Percentiles rank a stretch among this genome's conserved stretches.
phyloP scores from a whole-genome alignment of 1,140 invertebrate species.

The Frieseomelitta varia region DNA sequence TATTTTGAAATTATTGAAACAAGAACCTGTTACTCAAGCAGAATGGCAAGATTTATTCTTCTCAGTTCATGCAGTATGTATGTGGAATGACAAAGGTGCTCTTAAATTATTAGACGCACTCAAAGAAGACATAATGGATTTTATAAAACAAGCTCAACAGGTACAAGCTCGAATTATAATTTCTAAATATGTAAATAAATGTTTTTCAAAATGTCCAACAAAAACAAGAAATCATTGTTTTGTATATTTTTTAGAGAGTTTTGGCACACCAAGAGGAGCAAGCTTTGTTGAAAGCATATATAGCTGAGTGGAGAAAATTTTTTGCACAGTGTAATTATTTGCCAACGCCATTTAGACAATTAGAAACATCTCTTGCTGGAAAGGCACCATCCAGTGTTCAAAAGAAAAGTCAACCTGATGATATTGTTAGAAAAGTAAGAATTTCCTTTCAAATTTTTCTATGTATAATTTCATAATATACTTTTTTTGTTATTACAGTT shows the following conservation, averaged over 20 bases:
- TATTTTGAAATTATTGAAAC: conserved; percentile 95
- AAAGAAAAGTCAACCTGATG: conserved; percentile 90
- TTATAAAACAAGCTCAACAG: conserved; percentile 96
- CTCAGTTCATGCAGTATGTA: conserved; percentile 95
- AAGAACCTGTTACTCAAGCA: conserved; percentile 94
- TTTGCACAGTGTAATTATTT: conserved; percentile 98
- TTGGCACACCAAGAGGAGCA: conserved; percentile 96
- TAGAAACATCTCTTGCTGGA: conserved; percentile 91
- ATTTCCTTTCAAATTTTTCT: background rate
- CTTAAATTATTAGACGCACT: conserved; percentile 93
- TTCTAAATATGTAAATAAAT: background rate
- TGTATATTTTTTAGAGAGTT: conserved; percentile 85
- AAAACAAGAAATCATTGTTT: background rate
- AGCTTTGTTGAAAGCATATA: conserved; percentile 97
- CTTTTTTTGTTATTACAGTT: conserved; percentile 83
- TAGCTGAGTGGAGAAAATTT: conserved; percentile 98
- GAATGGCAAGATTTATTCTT: conserved; percentile 99
- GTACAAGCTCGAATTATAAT: conserved; percentile 76
- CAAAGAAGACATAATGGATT: conserved; percentile 96
- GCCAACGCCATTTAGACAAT: conserved; percentile 96
- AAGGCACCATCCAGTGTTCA: conserved; percentile 84
- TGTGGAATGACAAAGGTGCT: conserved; percentile 98
- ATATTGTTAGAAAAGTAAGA: conserved; percentile 91
- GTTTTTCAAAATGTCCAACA: no score
- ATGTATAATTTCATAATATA: background rate